Conservation (phyloP, 2,888 invertebrate species). For the Ectemnius lituratus region DNA sequence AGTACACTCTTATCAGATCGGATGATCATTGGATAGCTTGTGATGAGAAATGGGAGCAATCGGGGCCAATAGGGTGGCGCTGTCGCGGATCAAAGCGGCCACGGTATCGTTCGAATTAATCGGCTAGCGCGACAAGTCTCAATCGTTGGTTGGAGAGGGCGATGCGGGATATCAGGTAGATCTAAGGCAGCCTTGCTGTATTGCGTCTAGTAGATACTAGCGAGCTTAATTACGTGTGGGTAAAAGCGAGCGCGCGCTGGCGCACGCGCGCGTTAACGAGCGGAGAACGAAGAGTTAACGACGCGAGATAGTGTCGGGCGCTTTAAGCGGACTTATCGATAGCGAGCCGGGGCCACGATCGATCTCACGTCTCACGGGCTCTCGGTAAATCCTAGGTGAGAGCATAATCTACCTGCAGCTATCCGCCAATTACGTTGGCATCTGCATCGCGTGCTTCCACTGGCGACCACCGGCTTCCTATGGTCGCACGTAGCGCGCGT, state of each 20-base stretch:
- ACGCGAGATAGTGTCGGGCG: conserved; percentile 53
- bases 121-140: neutral
- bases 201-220: no score
- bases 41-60: no score
- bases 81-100: no score
- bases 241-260: conserved; percentile 55
- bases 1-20: no score
- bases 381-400: conserved; percentile 40
- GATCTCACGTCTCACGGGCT: conserved; percentile 23
- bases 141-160: conserved; percentile 11
- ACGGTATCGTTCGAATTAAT: no score
- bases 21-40: no score
- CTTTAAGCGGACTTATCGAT: conserved; percentile 64
- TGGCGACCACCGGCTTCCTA: neutral
- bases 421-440: conserved; percentile 36
- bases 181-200: no score
- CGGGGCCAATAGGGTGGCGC: no score
- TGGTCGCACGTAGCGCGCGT: no score
- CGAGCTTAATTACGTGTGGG: conserved; percentile 59
- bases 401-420: conserved; percentile 37
- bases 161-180: conserved; percentile 19
- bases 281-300: conserved; percentile 60
- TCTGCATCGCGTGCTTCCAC: conserved; percentile 19
- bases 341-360: conserved; percentile 36
- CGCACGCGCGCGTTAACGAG: conserved; percentile 59